Percentiles rank a stretch among this genome's conserved stretches.
Conservation (phyloP, 1,140 invertebrate genomes). For the Procambarus clarkii region DNA sequence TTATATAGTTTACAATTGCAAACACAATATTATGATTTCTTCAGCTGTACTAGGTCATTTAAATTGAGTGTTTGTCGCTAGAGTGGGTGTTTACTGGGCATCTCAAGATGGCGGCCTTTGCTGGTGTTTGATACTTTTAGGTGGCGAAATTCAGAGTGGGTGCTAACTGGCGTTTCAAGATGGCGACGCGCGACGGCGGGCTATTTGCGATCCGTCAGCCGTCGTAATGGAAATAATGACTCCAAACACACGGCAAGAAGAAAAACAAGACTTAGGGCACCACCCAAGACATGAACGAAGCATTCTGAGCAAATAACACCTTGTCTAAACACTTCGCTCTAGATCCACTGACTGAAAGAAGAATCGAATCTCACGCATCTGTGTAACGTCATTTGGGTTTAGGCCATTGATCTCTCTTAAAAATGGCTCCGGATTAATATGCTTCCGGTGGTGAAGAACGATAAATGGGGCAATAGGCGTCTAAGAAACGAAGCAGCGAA, state of each 20-base stretch:
- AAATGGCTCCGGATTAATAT: too few species aligned
- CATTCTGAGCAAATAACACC: background rate
- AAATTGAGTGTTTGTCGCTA: background rate
- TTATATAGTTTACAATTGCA: too few species aligned
- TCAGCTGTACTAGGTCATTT: background rate
- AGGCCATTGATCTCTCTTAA: too few species aligned
- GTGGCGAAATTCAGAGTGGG: background rate
- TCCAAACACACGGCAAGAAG: constrained; percentile 46
- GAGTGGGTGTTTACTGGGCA: background rate
- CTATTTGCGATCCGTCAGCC: constrained; percentile 17
- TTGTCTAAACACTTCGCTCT: background rate
- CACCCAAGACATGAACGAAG: constrained; percentile 31
- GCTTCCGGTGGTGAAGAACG: too few species aligned
- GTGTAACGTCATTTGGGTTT: too few species aligned
- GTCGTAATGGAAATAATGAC: constrained; percentile 55
- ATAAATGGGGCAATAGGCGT: too few species aligned
- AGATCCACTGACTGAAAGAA: background rate
- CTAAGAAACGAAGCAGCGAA: background rate
- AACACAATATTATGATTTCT: too few species aligned
- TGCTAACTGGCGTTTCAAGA: background rate
- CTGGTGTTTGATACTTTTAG: background rate
- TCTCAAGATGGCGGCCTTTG: background rate
- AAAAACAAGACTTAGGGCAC: constrained; percentile 34
- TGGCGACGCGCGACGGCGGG: background rate
- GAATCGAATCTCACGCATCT: background rate